phyloP scores from a whole-genome alignment of 1,140 invertebrate species.

The Apis mellifera region DNA sequence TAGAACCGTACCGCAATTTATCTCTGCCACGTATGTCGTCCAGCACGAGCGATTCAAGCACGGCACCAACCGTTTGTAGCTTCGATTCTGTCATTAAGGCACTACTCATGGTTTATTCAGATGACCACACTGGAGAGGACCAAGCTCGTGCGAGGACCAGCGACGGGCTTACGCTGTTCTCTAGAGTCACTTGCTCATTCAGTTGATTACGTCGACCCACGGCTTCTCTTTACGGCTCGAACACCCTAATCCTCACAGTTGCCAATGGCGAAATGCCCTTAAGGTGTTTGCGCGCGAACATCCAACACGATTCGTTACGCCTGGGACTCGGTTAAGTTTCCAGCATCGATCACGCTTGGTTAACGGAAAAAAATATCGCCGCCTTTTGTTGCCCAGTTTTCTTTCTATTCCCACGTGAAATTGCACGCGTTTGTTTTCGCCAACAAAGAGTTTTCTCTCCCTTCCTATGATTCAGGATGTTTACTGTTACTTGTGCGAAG shows the following conservation, averaged over 20 bases:
- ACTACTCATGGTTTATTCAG: slow-evolving; percentile 74
- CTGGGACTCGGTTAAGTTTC: background rate
- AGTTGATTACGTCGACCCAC: slow-evolving; percentile 71
- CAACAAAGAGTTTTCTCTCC: too few species aligned
- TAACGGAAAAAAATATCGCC: slow-evolving; percentile 19
- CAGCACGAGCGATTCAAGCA: slow-evolving; percentile 50
- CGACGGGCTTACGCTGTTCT: slow-evolving; percentile 60
- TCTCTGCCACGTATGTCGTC: slow-evolving; percentile 49
- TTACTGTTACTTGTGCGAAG: too few species aligned
- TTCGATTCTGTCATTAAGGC: slow-evolving; percentile 72
- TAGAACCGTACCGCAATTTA: slow-evolving; percentile 55
- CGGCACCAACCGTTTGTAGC: slow-evolving; percentile 59
- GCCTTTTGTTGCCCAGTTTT: background rate
- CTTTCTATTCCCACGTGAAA: background rate
- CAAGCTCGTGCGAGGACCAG: slow-evolving; percentile 32
- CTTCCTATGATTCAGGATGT: background rate
- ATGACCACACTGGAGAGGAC: slow-evolving; percentile 64
- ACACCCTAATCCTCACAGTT: slow-evolving; percentile 56
- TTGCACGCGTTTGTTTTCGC: background rate
- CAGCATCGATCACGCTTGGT: slow-evolving; percentile 2
- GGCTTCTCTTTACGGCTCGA: slow-evolving; percentile 31
- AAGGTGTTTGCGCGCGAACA: slow-evolving; percentile 52
- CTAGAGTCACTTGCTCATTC: slow-evolving; percentile 77
- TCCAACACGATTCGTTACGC: background rate
- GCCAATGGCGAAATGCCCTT: slow-evolving; percentile 54